Percentiles rank a stretch among this genome's conserved stretches.
Conservation (phyloP, 2,113 vertebrate genomes). For the Callipepla squamata region DNA sequence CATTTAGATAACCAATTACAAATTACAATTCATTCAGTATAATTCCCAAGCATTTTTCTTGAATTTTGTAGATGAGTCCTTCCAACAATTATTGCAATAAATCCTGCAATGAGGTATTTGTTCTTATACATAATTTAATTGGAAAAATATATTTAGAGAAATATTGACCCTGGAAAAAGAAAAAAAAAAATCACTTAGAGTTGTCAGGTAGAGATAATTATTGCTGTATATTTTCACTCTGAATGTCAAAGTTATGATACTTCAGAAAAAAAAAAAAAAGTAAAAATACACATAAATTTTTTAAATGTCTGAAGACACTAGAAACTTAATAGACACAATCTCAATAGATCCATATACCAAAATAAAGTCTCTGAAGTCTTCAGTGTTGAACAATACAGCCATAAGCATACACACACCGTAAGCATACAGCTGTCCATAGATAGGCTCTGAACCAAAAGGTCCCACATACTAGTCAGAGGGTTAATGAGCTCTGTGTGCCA, state of each 20-base stretch:
- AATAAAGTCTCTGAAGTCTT: background rate
- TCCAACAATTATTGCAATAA: background rate
- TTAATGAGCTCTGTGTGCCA: background rate
- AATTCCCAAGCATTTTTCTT: background rate
- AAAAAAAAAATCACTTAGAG: background rate
- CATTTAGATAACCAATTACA: background rate
- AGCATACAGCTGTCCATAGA: background rate
- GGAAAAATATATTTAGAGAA: background rate
- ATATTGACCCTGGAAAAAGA: background rate
- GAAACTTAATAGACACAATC: background rate
- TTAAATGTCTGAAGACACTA: background rate
- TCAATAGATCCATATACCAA: background rate
- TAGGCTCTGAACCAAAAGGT: background rate
- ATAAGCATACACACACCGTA: background rate
- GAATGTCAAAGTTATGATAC: background rate
- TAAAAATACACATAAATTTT: background rate
- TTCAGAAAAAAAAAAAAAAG: background rate
- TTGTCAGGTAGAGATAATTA: background rate
- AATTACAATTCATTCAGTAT: background rate
- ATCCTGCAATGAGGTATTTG: background rate
- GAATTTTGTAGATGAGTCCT: accelerated
- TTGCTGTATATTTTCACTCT: background rate
- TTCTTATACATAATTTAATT: background rate
- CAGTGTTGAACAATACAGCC: background rate
- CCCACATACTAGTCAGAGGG: background rate